A percentile compares a stretch with the other conserved stretches of the same genome.
Evolutionary conservation across 2,797 vertebrate species (phyloP).

Genomic region (Hippoglossus hippoglossus): DNA sequence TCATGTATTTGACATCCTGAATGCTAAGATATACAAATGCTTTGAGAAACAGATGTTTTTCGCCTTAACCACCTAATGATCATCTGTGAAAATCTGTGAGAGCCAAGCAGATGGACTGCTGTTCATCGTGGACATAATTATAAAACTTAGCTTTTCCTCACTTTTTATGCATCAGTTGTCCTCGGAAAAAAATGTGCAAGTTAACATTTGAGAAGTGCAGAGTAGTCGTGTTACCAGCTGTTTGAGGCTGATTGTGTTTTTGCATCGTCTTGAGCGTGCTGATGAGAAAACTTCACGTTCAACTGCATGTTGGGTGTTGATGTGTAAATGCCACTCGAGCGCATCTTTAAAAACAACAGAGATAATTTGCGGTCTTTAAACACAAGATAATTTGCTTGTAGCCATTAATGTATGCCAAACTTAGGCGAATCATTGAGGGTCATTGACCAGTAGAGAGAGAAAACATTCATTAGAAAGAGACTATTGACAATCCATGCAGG

Average conservation of each 20-base stretch:
- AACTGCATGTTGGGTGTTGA: conserved; percentile 12
- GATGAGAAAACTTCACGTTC: conserved; percentile 41
- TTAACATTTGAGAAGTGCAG: conserved; percentile 56
- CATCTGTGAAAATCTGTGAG: conserved; percentile 47
- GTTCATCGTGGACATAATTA: conserved; percentile 51
- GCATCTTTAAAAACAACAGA: conserved; percentile 27
- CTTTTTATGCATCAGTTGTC: conserved; percentile 67
- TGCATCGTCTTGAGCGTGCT: conserved; percentile 36
- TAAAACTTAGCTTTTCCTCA: conserved; percentile 50
- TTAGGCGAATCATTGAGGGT: conserved; percentile 42
- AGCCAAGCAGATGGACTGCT: conserved; percentile 45
- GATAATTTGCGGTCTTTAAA: conserved; percentile 24
- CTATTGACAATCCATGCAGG: conserved; percentile 73
- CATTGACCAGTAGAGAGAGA: conserved; percentile 58
- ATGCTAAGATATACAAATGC: conserved; percentile 49
- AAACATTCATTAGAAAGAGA: conserved; percentile 67
- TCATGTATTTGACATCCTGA: conserved; percentile 59
- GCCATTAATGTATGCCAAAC: conserved; percentile 55
- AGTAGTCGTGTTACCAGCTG: conserved; percentile 60
- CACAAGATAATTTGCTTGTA: conserved; percentile 36
- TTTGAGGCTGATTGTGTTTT: conserved; percentile 56
- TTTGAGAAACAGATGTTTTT: conserved; percentile 67
- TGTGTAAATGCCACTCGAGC: conserved; percentile 36
- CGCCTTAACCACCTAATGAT: conserved; percentile 64
- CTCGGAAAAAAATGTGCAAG: conserved; percentile 50